A percentile compares a stretch with the other conserved stretches of the same genome.
These are phyloP conservation scores for Hyles euphorbiae DNA, from an alignment of 1,140 invertebrate genomes.

Conservation along the genomic window DNA sequence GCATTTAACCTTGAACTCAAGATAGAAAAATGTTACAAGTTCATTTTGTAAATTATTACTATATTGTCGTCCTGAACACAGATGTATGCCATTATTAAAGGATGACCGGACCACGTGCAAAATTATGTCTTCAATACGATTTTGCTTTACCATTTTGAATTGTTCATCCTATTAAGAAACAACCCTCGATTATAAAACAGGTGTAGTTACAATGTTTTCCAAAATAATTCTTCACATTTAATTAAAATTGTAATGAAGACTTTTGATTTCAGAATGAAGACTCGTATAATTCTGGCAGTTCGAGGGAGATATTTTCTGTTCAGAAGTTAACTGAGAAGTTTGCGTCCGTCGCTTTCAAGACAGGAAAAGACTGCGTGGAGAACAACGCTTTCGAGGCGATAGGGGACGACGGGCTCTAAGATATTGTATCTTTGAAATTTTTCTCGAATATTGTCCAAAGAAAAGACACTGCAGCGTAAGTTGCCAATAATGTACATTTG, in stretches of 20 bases:
- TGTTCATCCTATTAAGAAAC: too few relatives aligned
- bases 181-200: too few relatives aligned
- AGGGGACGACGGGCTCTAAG: slow-evolving; percentile 91
- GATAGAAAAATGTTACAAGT: too few relatives aligned
- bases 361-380: slow-evolving; percentile 82
- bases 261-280: slow-evolving; percentile 65
- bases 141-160: background rate
- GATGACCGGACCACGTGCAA: background rate
- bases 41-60: too few relatives aligned
- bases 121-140: background rate
- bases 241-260: background rate
- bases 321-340: slow-evolving; percentile 76
- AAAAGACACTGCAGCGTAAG: slow-evolving; percentile 20
- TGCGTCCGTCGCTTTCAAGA: slow-evolving; percentile 78
- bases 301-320: slow-evolving; percentile 72
- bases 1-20: too few relatives aligned
- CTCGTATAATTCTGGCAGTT: slow-evolving; percentile 58
- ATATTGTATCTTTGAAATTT: slow-evolving; percentile 3
- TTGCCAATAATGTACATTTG: slow-evolving; percentile 33
- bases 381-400: slow-evolving; percentile 94
- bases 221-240: too few relatives aligned
- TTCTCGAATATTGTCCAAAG: slow-evolving; percentile 27
- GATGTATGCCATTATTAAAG: background rate
- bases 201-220: background rate
- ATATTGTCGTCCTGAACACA: background rate